Evolutionary conservation across 1,140 invertebrate genomes (phyloP).

Genomic region (Hypsibius dujardini): DNA sequence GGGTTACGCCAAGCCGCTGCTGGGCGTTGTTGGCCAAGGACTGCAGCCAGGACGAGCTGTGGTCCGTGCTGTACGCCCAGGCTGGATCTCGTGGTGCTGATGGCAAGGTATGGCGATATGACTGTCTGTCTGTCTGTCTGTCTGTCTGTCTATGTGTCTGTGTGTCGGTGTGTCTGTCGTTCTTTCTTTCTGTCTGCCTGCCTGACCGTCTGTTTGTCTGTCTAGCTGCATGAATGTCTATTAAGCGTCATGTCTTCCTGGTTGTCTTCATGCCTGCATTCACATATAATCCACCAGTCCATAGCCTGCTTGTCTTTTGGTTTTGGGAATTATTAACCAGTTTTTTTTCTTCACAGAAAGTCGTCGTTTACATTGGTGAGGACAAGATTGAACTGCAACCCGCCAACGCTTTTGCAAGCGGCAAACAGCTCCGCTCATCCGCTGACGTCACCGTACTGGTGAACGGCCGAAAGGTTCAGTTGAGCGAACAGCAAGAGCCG

Average conservation of each 20-base stretch:
- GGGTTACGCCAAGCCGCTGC: not conserved
- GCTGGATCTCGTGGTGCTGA: not conserved
- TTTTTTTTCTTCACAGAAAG: not conserved
- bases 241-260: no score
- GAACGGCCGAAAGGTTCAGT: not conserved
- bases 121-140: no score
- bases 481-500: not conserved
- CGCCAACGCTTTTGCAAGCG: not conserved
- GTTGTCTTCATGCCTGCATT: no score
- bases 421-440: not conserved
- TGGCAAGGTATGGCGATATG: not conserved
- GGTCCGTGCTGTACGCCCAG: not conserved
- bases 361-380: not conserved
- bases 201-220: no score
- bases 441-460: not conserved
- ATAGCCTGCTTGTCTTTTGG: no score
- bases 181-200: no score
- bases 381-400: slow-evolving; percentile 7
- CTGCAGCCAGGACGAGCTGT: not conserved
- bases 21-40: slow-evolving; percentile 7
- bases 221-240: no score
- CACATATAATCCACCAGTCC: no score
- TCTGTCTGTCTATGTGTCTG: no score
- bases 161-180: no score
- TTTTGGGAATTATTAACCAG: no score